Base-by-base conservation (phyloP, 2,113 vertebrate species). In the Gymnorhina tibicen region DNA sequence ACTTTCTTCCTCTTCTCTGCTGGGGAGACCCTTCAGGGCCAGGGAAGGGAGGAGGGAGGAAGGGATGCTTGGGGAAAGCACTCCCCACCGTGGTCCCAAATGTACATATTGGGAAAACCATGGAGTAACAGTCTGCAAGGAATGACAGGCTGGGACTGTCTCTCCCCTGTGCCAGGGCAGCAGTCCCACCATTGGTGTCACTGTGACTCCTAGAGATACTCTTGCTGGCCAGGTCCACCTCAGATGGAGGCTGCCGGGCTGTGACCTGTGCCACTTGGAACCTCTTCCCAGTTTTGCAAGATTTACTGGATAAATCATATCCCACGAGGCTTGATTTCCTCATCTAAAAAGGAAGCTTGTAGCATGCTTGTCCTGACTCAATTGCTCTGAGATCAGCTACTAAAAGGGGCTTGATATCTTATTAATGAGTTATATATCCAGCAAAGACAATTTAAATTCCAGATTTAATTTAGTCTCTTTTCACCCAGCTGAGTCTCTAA, bases 171-270 rank as follows among this genome's bases (percentile, higher is more conserved):
- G 49, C 23, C 7, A 1, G 53, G 58, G 28, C n/a, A 89, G 67
- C 24, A 53, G 33, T 80, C 37, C 14, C 67, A 62, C 26, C 21
- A 4, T 0, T 5, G 4, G 7, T 33, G 50, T 63, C 63, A 50
- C 46, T 41, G 26, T 13, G 7, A 66, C 37, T 82, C 33, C 35
- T 37, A 46, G 26, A 66, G 37, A 13, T 15, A 37, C 27, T 46
- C 26, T 49, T 30, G 35, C 18, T 85, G 39, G 24, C 19, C 16
- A 11, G 8, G 9, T 27, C 14, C n/a, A 70, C 30, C n/a, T 82
- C 0, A 0, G 32, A 26, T 6, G 10, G 16, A 72, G 28, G 22
- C 11, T 28, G 7, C 27, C 44, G 2, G 22, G 17, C 41, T 69
- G 59, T 60, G 63, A 86, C 55, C 19, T n/a, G 23, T n/a, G 32